Evolutionary conservation across 2,888 invertebrate species (phyloP).

Genomic region (Nomada ferruginata): DNA sequence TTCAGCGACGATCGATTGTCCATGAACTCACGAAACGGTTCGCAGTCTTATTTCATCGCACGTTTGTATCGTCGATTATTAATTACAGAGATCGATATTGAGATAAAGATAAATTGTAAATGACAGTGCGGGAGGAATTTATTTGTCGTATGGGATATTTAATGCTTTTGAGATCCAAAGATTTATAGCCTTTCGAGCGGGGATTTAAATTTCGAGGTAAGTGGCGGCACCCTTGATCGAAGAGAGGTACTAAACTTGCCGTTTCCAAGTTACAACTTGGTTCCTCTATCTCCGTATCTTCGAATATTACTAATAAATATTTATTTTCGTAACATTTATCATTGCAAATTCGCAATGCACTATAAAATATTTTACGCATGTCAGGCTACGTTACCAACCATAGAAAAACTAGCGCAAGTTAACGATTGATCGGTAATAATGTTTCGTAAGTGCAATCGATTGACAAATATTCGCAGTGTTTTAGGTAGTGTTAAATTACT

Average conservation of each 20-base stretch:
- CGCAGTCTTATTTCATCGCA: neutral
- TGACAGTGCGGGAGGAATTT: neutral
- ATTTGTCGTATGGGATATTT: neutral
- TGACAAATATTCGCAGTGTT: conserved; percentile 14
- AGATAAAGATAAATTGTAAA: neutral
- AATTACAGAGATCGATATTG: neutral
- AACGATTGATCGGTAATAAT: neutral
- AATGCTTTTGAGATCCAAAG: neutral
- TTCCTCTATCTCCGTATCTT: neutral
- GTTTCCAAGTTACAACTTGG: neutral
- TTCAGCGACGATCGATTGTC: conserved; percentile 36
- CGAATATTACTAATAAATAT: neutral
- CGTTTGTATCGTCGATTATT: too few relatives aligned
- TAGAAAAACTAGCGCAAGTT: neutral
- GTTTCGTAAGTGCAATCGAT: neutral
- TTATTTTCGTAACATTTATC: neutral
- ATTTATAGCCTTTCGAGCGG: neutral
- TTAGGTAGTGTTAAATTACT: neutral
- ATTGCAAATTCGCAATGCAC: neutral
- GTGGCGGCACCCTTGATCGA: conserved; percentile 30
- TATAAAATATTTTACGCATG: conserved; percentile 17
- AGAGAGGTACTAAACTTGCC: neutral
- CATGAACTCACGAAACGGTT: conserved; percentile 15
- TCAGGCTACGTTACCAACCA: conserved; percentile 36
- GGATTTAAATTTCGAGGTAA: conserved; percentile 8